Conservation (phyloP, 2,797 vertebrate genomes). For the Cryptoprocta ferox region DNA sequence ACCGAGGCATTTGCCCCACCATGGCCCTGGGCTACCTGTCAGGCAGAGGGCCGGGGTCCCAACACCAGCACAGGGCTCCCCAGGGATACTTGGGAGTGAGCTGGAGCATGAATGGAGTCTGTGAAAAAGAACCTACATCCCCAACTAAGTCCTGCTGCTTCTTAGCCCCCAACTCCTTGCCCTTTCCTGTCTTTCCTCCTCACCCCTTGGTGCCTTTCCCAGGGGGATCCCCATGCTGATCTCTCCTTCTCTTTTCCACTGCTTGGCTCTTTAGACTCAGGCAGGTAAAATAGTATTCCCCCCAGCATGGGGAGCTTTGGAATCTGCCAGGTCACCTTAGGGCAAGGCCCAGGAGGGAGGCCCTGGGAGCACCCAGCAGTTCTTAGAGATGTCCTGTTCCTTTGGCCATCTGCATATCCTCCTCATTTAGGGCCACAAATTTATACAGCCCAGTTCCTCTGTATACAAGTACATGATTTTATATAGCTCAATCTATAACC, state of each 20-base stretch:
- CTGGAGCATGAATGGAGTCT: conserved; percentile 57
- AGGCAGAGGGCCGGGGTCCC: conserved; percentile 30
- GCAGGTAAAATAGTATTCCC: conserved; percentile 42
- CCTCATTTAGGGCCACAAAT: conserved; percentile 57
- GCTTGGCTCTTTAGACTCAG: conserved; percentile 68
- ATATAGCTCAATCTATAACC: conserved; percentile 14
- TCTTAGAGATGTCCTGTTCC: conserved; percentile 36
- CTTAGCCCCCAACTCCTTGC: conserved; percentile 23
- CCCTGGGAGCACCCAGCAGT: conserved; percentile 29
- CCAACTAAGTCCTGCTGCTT: conserved; percentile 67
- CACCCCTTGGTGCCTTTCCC: conserved; percentile 66
- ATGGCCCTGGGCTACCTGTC: conserved; percentile 31
- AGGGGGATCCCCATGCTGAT: conserved; percentile 13
- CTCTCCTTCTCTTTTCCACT: conserved; percentile 44
- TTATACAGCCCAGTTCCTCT: conserved; percentile 25
- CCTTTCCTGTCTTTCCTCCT: conserved; percentile 45
- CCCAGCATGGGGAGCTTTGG: background rate
- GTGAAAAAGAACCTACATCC: conserved; percentile 58
- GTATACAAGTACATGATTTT: conserved; percentile 42
- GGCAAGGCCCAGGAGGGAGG: conserved; percentile 28
- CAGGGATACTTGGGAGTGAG: background rate
- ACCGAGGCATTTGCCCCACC: conserved; percentile 29
- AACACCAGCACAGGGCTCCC: conserved; percentile 64
- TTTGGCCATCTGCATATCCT: conserved; percentile 25
- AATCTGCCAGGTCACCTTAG: conserved; percentile 40